Percentiles rank a stretch among this genome's conserved stretches.
These are phyloP conservation scores for Hyperopisus bebe DNA, from an alignment of 2,113 vertebrate species.

Conservation along the genomic window DNA sequence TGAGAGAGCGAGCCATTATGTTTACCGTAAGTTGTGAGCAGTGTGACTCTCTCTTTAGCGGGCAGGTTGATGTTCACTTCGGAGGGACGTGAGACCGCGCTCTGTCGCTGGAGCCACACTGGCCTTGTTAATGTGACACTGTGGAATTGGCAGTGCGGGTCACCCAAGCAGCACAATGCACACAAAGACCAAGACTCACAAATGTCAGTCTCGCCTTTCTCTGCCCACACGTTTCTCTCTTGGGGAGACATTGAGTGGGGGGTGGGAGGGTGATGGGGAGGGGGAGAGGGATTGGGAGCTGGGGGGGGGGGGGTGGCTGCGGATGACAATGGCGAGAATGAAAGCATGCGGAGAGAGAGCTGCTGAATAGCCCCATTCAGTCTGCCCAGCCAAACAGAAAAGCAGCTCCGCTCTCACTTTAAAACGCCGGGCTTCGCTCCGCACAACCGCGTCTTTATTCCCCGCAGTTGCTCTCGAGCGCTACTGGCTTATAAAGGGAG, in stretches of 20 bases:
- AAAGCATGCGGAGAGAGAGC: conserved; percentile 40
- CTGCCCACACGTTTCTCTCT: conserved; percentile 17
- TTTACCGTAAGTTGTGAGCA: conserved; percentile 27
- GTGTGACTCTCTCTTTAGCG: not conserved
- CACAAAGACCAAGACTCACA: conserved; percentile 1
- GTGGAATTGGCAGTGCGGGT: conserved; percentile 20
- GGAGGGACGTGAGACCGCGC: not conserved
- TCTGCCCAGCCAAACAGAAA: conserved; percentile 69
- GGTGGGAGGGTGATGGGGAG: not conserved
- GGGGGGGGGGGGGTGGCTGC: conserved; percentile 12
- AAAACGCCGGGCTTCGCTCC: conserved; percentile 57
- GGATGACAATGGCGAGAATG: conserved; percentile 59
- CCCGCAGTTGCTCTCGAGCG: conserved; percentile 55
- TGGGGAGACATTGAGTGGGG: not conserved
- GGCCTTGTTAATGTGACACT: conserved; percentile 10
- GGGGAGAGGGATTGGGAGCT: not conserved
- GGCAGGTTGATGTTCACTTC: not conserved
- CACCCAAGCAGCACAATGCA: not conserved
- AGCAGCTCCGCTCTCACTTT: conserved; percentile 68
- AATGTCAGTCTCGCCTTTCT: conserved; percentile 15
- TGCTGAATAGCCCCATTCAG: conserved; percentile 65
- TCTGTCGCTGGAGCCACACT: not conserved
- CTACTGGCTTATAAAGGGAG: conserved; percentile 31
- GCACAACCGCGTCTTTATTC: conserved; percentile 65
- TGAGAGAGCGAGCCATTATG: conserved; percentile 50